Conservation (phyloP, 2,113 vertebrate genomes). For the Phaethon lepturus region DNA sequence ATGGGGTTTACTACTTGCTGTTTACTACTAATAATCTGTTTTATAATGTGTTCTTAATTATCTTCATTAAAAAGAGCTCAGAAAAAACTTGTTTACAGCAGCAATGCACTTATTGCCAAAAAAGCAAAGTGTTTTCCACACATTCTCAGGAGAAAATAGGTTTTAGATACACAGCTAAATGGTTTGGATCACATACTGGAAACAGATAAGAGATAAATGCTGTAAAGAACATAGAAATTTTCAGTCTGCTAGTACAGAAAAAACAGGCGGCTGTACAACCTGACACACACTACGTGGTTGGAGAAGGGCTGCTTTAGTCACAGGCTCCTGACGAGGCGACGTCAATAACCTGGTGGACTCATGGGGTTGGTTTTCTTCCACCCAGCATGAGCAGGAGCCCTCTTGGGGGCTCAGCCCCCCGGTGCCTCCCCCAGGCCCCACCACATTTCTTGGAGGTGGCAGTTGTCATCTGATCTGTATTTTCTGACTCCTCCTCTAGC, state of each 20-base stretch:
- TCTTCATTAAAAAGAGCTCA: conserved; percentile 29
- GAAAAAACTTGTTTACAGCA: conserved; percentile 24
- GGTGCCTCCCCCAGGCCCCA: not conserved
- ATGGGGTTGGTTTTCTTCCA: not conserved
- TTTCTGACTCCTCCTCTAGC: not conserved
- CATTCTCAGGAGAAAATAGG: not conserved
- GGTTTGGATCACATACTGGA: not conserved
- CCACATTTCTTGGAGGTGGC: not conserved
- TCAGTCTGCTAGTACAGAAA: not conserved
- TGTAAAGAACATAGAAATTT: not conserved
- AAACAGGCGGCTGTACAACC: not conserved
- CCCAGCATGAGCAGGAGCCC: not conserved
- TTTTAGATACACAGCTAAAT: not conserved
- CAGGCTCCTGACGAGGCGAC: rapidly evolving
- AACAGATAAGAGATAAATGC: not conserved
- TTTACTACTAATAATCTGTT: conserved; percentile 23
- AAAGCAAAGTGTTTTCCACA: not conserved
- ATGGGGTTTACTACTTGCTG: not conserved
- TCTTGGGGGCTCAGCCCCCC: not conserved
- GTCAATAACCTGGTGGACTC: too few relatives aligned
- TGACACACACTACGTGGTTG: rapidly evolving
- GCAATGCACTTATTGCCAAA: not conserved
- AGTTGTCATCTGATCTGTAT: not conserved
- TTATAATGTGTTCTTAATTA: conserved; percentile 39
- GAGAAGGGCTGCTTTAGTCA: not conserved